Conservation (phyloP, 2,113 vertebrate species). For the Tursiops truncatus region DNA sequence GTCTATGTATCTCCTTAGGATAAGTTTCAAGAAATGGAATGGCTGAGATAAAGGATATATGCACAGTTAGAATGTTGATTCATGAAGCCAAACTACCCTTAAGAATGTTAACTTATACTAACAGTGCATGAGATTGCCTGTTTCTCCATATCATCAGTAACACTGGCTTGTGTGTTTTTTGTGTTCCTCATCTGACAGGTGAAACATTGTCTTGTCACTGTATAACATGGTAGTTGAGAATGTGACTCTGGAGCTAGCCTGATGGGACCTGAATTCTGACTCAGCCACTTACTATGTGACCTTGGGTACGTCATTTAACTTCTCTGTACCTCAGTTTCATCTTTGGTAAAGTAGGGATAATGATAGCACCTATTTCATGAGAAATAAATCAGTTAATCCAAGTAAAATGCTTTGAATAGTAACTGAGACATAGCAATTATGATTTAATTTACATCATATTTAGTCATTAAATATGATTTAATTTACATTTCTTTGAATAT, state of each 20-base stretch:
- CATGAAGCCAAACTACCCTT: background rate
- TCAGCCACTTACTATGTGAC: background rate
- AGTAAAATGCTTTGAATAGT: constrained; percentile 31
- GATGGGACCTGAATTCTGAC: background rate
- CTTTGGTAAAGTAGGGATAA: background rate
- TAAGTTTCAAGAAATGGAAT: background rate
- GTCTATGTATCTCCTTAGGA: background rate
- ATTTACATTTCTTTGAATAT: constrained; percentile 17
- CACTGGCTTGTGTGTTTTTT: constrained; percentile 7
- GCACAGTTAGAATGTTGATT: background rate
- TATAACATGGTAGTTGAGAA: background rate
- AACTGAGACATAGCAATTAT: background rate
- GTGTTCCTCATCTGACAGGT: constrained; percentile 5
- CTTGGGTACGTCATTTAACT: constrained; percentile 27
- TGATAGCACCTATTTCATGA: background rate
- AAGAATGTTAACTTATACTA: background rate
- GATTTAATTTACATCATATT: background rate
- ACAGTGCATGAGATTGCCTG: background rate
- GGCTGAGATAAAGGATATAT: background rate
- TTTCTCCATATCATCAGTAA: background rate
- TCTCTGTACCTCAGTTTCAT: constrained; percentile 15
- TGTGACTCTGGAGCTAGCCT: background rate
- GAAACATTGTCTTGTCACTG: background rate
- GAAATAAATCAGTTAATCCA: constrained; percentile 2
- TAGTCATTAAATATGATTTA: background rate